Evolutionary conservation across 1,140 invertebrate species (phyloP).

Genomic region (Bombus affinis): DNA sequence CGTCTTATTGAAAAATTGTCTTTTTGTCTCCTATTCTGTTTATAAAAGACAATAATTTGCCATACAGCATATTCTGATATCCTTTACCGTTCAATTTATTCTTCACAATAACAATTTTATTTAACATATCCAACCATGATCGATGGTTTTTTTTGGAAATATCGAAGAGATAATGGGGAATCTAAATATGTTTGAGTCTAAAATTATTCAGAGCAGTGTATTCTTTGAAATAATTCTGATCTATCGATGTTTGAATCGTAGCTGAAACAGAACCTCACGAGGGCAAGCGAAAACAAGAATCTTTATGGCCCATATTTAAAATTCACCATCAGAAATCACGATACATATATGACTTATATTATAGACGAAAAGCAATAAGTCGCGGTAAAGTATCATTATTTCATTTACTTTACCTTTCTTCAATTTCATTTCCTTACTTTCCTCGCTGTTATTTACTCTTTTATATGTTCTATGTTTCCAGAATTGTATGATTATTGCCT

Average conservation of each 20-base stretch:
- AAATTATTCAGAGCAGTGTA: too few species aligned
- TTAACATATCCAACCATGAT: too few species aligned
- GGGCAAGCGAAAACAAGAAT: conserved; percentile 99
- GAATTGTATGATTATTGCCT: conserved; percentile 99
- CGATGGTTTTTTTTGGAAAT: too few species aligned
- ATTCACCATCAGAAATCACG: conserved; percentile 99
- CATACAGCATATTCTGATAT: too few species aligned
- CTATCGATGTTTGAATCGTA: conserved; percentile 79
- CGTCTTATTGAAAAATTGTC: too few species aligned
- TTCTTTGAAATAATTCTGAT: not conserved
- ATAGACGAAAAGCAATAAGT: conserved; percentile 97
- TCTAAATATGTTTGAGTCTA: too few species aligned
- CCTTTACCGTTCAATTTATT: too few species aligned
- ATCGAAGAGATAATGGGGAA: too few species aligned
- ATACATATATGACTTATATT: conserved; percentile 99
- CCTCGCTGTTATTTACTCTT: not conserved
- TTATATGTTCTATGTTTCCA: conserved; percentile 75
- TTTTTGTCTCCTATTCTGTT: too few species aligned
- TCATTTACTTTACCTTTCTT: not conserved
- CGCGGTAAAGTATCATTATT: conserved; percentile 83
- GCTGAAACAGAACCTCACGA: conserved; percentile 99
- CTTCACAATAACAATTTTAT: too few species aligned
- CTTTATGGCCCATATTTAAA: conserved; percentile 99
- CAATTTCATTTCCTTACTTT: not conserved
- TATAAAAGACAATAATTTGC: too few species aligned